A percentile compares a stretch with the other conserved stretches of the same genome.
Conservation (phyloP, 2,113 vertebrate species). For the Okapia johnstoni region DNA sequence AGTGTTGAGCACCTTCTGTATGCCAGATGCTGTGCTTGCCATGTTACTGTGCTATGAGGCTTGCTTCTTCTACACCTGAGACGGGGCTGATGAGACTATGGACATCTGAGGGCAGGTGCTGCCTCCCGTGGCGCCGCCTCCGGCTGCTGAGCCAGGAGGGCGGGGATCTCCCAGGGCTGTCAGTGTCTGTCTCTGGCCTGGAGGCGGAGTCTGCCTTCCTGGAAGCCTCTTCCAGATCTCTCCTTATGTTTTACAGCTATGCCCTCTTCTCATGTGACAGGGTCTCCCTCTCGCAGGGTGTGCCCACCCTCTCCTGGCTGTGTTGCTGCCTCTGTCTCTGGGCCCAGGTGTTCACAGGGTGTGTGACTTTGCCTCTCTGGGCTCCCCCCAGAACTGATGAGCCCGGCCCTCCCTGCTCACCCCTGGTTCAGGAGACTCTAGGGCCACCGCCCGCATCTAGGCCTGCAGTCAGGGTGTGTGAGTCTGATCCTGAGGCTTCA, state of each 20-base stretch:
- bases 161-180: neutral
- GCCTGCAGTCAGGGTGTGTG: too few relatives aligned
- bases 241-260: neutral
- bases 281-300: neutral
- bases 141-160: neutral
- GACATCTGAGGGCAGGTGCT: neutral
- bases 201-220: neutral
- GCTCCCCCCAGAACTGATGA: neutral
- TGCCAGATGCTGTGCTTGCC: too few relatives aligned
- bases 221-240: neutral
- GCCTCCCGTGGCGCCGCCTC: too few relatives aligned
- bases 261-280: neutral
- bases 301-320: neutral
- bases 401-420: neutral
- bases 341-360: neutral
- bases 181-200: neutral
- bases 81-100: neutral
- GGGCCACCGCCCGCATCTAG: neutral
- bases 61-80: neutral
- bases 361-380: neutral
- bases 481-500: neutral
- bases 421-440: neutral
- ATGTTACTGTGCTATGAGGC: neutral
- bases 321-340: neutral
- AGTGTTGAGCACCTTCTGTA: neutral